phyloP scores from a whole-genome alignment of 2,888 invertebrate species.

The Ophraella communa region DNA sequence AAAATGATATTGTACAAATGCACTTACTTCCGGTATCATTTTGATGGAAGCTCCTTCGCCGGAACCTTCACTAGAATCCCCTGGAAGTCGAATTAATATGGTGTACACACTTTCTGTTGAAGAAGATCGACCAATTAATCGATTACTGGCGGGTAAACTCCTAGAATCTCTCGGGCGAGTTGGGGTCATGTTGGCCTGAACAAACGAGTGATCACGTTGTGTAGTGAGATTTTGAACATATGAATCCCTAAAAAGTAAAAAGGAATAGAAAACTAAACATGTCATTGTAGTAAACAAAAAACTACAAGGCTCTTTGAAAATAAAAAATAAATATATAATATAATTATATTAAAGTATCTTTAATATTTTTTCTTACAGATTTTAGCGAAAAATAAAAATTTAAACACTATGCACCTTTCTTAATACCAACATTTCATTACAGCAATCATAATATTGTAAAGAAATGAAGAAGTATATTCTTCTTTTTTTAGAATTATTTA shows the following conservation, averaged over 20 bases:
- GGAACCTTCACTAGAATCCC: constrained; percentile 57
- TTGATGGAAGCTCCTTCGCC: constrained; percentile 77
- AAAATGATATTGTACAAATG: constrained; percentile 16
- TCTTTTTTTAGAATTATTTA: no score
- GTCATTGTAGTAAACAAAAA: no score
- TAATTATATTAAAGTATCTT: no score
- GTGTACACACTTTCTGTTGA: constrained; percentile 87
- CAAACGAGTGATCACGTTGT: constrained; percentile 29
- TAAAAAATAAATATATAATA: no score
- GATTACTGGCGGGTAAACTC: constrained; percentile 67
- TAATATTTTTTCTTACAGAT: no score
- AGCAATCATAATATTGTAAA: no score
- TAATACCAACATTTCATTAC: no score
- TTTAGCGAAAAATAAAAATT: no score
- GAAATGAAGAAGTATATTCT: no score
- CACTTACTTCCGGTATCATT: constrained; percentile 72
- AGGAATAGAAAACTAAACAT: no score
- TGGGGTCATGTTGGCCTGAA: constrained; percentile 56
- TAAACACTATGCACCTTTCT: no score
- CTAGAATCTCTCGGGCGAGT: constrained; percentile 66
- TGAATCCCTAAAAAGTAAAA: constrained; percentile 63
- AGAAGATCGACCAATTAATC: constrained; percentile 63
- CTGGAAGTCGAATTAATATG: constrained; percentile 87
- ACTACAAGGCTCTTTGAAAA: no score
- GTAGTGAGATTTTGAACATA: constrained; percentile 61